Evolutionary conservation across 2,888 invertebrate species (phyloP).

Genomic region (Andrena marginata): DNA sequence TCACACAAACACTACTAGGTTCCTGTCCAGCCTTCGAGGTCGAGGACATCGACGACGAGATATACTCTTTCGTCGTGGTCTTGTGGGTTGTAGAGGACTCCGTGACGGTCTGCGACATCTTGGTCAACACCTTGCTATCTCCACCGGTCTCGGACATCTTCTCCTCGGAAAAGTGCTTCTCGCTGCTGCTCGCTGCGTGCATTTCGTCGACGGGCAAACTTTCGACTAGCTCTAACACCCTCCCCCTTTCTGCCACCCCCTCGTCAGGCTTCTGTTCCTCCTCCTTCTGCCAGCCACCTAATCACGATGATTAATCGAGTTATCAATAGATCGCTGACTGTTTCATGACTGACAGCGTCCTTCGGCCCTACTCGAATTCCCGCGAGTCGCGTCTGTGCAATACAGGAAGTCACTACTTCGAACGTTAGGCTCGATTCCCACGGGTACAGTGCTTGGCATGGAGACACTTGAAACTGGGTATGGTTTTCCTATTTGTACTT

Average conservation of each 20-base stretch:
- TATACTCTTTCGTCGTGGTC: slow-evolving; percentile 81
- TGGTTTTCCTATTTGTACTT: background rate
- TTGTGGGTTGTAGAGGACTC: slow-evolving; percentile 82
- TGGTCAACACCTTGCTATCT: slow-evolving; percentile 77
- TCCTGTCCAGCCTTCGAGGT: slow-evolving; percentile 73
- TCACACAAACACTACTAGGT: slow-evolving; percentile 77
- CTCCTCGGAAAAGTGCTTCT: slow-evolving; percentile 82
- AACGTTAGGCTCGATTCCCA: background rate
- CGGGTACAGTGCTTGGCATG: background rate
- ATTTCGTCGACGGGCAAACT: slow-evolving; percentile 78
- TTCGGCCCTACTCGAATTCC: background rate
- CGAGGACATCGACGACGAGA: slow-evolving; percentile 80
- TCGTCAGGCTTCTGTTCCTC: slow-evolving; percentile 54
- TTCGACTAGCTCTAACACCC: slow-evolving; percentile 72
- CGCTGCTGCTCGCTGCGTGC: slow-evolving; percentile 83
- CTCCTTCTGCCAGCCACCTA: slow-evolving; percentile 77
- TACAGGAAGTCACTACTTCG: background rate
- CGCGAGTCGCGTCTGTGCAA: background rate
- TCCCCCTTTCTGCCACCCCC: slow-evolving; percentile 56
- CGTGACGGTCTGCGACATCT: slow-evolving; percentile 82
- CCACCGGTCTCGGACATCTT: slow-evolving; percentile 72
- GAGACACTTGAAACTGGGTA: background rate
- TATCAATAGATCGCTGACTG: slow-evolving; percentile 79
- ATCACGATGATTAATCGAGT: slow-evolving; percentile 78
- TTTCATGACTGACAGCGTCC: slow-evolving; percentile 45